A percentile compares a stretch with the other conserved stretches of the same genome.
phyloP scores from a whole-genome alignment of 1,140 invertebrate genomes.

The Tetramorium alpestre region DNA sequence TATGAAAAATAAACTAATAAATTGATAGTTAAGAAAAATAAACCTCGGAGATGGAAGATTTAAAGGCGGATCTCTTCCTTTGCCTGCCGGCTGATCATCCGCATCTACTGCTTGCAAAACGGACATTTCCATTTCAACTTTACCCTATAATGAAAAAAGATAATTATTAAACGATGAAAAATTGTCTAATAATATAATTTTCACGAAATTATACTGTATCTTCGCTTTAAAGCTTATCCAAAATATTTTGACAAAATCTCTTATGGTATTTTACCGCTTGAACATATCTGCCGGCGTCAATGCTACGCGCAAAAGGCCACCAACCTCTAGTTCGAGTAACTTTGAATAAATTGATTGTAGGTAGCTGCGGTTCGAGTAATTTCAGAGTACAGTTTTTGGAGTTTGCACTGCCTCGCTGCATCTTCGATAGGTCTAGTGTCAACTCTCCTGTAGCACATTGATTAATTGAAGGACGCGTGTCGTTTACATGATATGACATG shows the following conservation, averaged over 20 bases:
- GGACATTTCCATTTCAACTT: constrained; percentile 88
- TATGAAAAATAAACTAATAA: neutral
- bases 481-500: neutral
- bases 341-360: constrained; percentile 92
- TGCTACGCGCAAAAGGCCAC: constrained; percentile 91
- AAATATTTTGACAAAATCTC: neutral
- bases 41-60: constrained; percentile 87
- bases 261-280: constrained; percentile 80
- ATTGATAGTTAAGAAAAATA: neutral
- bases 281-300: constrained; percentile 77
- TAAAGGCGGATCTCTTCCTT: constrained; percentile 87
- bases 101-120: constrained; percentile 87
- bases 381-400: constrained; percentile 87
- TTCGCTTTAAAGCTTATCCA: neutral
- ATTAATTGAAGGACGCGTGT: neutral
- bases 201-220: neutral
- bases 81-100: constrained; percentile 87
- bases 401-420: constrained; percentile 87
- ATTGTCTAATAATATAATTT: neutral
- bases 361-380: constrained; percentile 87
- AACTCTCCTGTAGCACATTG: constrained; percentile 83
- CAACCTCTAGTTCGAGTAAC: constrained; percentile 90
- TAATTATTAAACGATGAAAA: neutral
- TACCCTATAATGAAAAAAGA: constrained; percentile 85
- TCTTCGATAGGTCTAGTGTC: constrained; percentile 87